Evolutionary conservation across 1,140 invertebrate species (phyloP).

Genomic region (Stegodyphus dumicola): DNA sequence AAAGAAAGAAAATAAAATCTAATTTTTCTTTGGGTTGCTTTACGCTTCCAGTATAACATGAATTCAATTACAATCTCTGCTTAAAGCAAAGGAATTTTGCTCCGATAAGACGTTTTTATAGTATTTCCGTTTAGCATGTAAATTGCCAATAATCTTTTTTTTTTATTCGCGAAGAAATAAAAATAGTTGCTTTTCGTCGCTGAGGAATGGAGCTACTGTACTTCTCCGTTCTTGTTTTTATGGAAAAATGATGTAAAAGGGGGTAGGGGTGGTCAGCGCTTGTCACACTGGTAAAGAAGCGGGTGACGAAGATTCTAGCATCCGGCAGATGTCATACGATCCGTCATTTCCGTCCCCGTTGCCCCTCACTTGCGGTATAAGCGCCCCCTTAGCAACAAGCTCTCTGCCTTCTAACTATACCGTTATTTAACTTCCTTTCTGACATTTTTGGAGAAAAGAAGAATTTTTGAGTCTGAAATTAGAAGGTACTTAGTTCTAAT

Average conservation of each 20-base stretch:
- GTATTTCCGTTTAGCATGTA: too few relatives aligned
- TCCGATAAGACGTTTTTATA: too few relatives aligned
- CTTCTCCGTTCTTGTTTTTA: too few relatives aligned
- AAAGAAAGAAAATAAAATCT: too few relatives aligned
- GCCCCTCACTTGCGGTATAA: neutral
- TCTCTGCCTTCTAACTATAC: neutral
- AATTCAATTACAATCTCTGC: too few relatives aligned
- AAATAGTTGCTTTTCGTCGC: too few relatives aligned
- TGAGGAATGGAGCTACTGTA: too few relatives aligned
- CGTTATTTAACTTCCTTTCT: neutral
- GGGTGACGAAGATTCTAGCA: constrained; percentile 55
- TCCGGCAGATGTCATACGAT: constrained; percentile 60
- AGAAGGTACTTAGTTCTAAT: neutral
- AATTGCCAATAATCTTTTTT: too few relatives aligned
- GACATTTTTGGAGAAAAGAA: neutral
- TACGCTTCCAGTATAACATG: too few relatives aligned
- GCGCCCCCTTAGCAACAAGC: neutral
- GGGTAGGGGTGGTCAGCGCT: neutral
- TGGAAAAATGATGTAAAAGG: neutral
- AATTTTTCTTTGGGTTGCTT: too few relatives aligned
- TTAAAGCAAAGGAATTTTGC: too few relatives aligned
- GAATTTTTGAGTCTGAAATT: neutral
- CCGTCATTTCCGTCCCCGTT: constrained; percentile 58
- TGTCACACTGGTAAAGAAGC: constrained; percentile 22
- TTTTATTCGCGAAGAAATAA: too few relatives aligned